These are phyloP conservation scores for Aspidiotus destructor DNA, from an alignment of 2,888 invertebrate species.

Conservation along the genomic window DNA sequence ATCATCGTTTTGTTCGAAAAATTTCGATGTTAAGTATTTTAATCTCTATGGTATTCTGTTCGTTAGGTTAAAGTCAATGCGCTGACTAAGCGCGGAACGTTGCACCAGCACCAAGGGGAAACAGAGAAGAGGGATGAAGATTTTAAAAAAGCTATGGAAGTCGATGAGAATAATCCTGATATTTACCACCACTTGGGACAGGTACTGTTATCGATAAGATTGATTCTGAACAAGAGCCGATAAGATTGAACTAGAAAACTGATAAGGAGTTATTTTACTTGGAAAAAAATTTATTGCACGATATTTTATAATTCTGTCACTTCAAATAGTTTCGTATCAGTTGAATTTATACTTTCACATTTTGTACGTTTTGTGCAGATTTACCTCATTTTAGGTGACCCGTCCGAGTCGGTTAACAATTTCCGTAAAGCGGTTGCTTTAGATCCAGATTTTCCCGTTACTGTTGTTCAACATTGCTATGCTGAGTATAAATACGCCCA, in stretches of 20 bases:
- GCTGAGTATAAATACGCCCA: constrained; percentile 66
- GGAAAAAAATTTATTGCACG: not conserved
- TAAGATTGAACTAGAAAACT: not conserved
- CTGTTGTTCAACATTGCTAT: constrained; percentile 83
- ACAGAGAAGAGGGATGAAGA: constrained; percentile 64
- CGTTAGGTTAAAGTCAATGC: constrained; percentile 43
- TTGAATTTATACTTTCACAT: no score
- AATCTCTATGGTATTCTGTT: constrained; percentile 39
- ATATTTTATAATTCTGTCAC: not conserved
- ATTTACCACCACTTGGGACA: constrained; percentile 85
- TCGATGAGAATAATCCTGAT: constrained; percentile 74
- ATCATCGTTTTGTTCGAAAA: not conserved
- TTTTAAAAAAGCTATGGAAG: constrained; percentile 63
- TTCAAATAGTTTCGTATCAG: no score
- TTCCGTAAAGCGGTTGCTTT: constrained; percentile 54
- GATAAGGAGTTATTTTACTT: not conserved
- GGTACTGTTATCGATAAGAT: constrained; percentile 41
- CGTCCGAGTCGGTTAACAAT: constrained; percentile 48
- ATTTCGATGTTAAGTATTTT: not conserved
- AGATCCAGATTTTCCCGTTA: constrained; percentile 74
- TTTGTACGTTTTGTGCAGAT: constrained; percentile 6
- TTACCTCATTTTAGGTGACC: constrained; percentile 19
- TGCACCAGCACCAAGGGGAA: constrained; percentile 69
- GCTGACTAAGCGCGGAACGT: constrained; percentile 55
- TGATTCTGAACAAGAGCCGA: not conserved